Base-by-base conservation (phyloP, 2,797 vertebrate species). In the Falco rusticolus region DNA sequence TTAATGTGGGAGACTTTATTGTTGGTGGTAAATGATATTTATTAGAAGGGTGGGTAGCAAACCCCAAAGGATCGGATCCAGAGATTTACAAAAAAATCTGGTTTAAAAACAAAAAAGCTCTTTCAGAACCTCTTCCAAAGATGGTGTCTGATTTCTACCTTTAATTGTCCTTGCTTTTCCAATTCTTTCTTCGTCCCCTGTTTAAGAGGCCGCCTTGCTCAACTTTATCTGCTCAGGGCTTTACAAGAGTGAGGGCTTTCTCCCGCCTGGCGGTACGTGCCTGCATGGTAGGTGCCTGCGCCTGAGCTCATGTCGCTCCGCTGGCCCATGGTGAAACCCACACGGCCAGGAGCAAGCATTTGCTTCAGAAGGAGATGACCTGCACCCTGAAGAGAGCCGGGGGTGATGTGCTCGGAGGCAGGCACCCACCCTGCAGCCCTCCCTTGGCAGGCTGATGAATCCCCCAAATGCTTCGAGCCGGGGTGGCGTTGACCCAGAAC, bases 11-110 rank as follows among this genome's bases (percentile, higher is more conserved):
- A 88, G 61, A 93, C 88, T 90, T 95, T 96, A 95, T 95, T 97
- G 95, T 92, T 97, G 82, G 87, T 96, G 77, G 91, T 87, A 94
- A 96, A 76, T 94, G 90, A 94, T 94, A 90, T 96, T 97, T 97
- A 95, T 97, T 97, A 96, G 93, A 85, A 89, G 93, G 80, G 93
- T 95, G 93, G 93, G 80, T 94, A 96, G 92, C 86, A 89, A 91
- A 66, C 78, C 87, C 84, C 93, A 86, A 78, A 92, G 89, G 93
- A 82, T 66, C 0, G 0, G n/a, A 94, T 94, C 84, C 88, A 89
- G 87, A 90, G 56, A 54, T 75, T 65, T 87, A 57, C 34, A 80
- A 87, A 95, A 95, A 89, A 89, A 68, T 83, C 64, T 84, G 69
- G 25, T 83, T 93, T 84, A 60, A 96, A 76, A 95, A 28, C 59